These are phyloP conservation scores for Cichlasoma orientale DNA, from an alignment of 2,797 vertebrate species.

Conservation along the genomic window DNA sequence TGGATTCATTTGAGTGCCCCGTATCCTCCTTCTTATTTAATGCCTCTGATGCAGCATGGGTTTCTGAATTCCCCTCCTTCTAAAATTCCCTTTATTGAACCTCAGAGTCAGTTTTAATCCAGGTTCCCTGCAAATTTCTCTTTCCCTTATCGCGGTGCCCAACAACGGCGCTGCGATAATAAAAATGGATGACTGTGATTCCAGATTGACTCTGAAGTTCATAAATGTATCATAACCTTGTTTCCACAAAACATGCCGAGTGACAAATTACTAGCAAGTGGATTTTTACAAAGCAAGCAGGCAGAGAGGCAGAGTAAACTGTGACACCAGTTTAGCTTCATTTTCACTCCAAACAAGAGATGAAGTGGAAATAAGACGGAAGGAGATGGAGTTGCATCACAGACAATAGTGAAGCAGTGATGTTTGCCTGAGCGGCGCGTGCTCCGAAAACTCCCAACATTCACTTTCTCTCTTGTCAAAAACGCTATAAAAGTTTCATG, in stretches of 20 bases:
- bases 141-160: not conserved
- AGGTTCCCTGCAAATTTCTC: not conserved
- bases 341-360: conserved; percentile 25
- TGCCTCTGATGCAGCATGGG: not conserved
- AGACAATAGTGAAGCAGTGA: not conserved
- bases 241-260: not conserved
- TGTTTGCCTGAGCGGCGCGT: not conserved
- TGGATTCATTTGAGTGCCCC: fast-evolving
- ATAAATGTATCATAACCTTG: not conserved
- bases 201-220: not conserved
- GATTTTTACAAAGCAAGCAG: conserved; percentile 11
- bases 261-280: conserved; percentile 2
- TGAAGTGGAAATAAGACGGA: not conserved
- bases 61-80: not conserved
- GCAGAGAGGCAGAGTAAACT: conserved; percentile 8
- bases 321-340: conserved; percentile 7
- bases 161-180: not conserved
- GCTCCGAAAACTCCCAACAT: not conserved
- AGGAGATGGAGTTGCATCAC: not conserved
- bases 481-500: not conserved
- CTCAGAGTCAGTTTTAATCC: not conserved
- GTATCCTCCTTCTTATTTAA: not conserved
- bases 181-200: not conserved
- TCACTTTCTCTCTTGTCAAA: not conserved
- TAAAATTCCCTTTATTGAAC: not conserved